Evolutionary conservation across 2,113 vertebrate genomes (phyloP), one percentile per base, ranked within the genome.

Genomic region (Platanista minor): DNA sequence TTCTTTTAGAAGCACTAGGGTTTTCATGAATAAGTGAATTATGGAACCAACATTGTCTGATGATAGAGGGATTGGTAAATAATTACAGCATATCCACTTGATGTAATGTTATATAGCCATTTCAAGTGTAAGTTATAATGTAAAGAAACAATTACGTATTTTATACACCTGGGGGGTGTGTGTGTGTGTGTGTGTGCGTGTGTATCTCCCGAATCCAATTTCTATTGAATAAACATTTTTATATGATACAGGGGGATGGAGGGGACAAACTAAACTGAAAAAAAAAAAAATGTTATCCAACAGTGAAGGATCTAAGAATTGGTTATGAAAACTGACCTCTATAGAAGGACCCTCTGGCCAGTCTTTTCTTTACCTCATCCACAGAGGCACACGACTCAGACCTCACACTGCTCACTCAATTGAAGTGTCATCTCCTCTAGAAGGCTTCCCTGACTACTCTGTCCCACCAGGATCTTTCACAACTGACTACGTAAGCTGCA

Each of bases 1-100:
- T 52, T 91, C 31, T n/a, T 95, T 84, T 9, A 92, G 61, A 87
- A 90, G 52, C 69, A 81, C 46, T 54, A 83, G 36, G 12, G 33
- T 59, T 81, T 86, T 31, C 41, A 8, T 5, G 10, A 59, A 20
- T 27, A 61, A 85, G 61, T 75, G 52, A 83, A 72, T 67, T 36
- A 66, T 1, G 25, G 69, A 82, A 39, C 77, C 78, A 64, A 90
- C 54, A 74, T 31, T 11, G 46, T 66, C 61, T 74, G 49, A 90
- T 3, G 46, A 66, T 1, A 39, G 29, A 92, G 13, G 49, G 39
- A 57, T 1, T 11, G 20, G 41, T n/a, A 69, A 87, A 69, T 54
- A 72, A 69, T n/a, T 6, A 71, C 12, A 54, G 43, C 46, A 5
- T 23, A n/a, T 61, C 90, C 9, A 23, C 20, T 4, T 54, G 67